Percentiles rank a stretch among this genome's conserved stretches.
Conservation (phyloP, 2,797 vertebrate species). For the Lemur catta region DNA sequence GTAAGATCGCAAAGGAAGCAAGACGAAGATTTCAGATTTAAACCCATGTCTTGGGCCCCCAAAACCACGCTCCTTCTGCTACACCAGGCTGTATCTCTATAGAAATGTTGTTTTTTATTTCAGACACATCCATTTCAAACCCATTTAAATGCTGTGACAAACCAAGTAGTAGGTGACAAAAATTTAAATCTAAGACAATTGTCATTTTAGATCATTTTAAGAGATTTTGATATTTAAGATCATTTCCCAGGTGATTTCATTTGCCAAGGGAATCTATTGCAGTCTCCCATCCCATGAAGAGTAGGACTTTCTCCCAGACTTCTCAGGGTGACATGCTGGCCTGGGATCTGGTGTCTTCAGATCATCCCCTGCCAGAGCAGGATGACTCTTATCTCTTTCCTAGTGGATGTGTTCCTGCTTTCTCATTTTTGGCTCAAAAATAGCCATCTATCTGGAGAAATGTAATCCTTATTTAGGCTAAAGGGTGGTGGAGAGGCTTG, state of each 20-base stretch:
- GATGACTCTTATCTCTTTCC: background rate
- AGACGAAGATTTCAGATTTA: background rate
- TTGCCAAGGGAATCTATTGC: background rate
- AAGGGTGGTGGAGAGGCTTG: background rate
- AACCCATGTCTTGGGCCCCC: background rate
- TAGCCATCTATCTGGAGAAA: background rate
- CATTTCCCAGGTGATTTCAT: background rate
- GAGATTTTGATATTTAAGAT: background rate
- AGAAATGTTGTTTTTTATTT: background rate
- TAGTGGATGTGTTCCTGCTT: background rate
- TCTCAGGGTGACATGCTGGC: background rate
- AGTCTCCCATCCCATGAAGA: background rate
- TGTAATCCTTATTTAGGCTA: conserved; percentile 1
- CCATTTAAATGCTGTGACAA: background rate
- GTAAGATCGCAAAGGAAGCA: background rate
- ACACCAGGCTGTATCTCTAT: background rate
- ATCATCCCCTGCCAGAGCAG: background rate
- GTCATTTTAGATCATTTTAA: background rate
- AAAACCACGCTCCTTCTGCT: background rate
- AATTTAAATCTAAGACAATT: background rate
- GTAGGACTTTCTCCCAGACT: background rate
- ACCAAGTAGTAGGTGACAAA: background rate
- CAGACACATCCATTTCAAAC: conserved; percentile 1
- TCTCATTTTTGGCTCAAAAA: conserved; percentile 43
- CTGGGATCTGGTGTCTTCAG: background rate